phyloP scores from a whole-genome alignment of 1,140 invertebrate genomes.

The Eubasilissa regina region DNA sequence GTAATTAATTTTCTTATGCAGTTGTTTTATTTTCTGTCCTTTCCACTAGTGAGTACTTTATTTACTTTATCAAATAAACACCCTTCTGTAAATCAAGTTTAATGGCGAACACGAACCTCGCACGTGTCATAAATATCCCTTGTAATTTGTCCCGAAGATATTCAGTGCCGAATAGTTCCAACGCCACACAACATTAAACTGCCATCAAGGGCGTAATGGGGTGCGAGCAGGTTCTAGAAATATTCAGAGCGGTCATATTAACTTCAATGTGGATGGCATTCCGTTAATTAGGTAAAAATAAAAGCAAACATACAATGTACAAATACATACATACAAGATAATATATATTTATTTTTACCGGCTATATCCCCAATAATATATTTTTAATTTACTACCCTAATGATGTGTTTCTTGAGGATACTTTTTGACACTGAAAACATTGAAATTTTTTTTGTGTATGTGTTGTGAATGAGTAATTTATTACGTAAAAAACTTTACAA shows the following conservation, averaged over 20 bases:
- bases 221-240: neutral
- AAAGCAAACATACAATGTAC: too few relatives aligned
- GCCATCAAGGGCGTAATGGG: conserved; percentile 14
- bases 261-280: neutral
- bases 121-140: conserved; percentile 34
- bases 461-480: too few relatives aligned
- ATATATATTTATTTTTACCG: too few relatives aligned
- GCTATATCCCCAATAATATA: too few relatives aligned
- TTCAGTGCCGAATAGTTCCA: conserved; percentile 21
- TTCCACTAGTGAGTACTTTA: neutral
- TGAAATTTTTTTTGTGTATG: too few relatives aligned
- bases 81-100: conserved; percentile 8
- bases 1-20: too few relatives aligned
- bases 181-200: conserved; percentile 27
- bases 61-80: neutral
- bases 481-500: too few relatives aligned
- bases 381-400: too few relatives aligned
- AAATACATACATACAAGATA: too few relatives aligned
- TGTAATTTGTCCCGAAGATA: conserved; percentile 36
- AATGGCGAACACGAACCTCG: neutral
- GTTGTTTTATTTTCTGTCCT: neutral
- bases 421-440: too few relatives aligned
- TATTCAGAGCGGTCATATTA: neutral
- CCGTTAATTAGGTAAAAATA: neutral
- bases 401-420: too few relatives aligned